Base-by-base conservation (phyloP, 2,888 invertebrate species). In the Eupithecia tripunctaria region DNA sequence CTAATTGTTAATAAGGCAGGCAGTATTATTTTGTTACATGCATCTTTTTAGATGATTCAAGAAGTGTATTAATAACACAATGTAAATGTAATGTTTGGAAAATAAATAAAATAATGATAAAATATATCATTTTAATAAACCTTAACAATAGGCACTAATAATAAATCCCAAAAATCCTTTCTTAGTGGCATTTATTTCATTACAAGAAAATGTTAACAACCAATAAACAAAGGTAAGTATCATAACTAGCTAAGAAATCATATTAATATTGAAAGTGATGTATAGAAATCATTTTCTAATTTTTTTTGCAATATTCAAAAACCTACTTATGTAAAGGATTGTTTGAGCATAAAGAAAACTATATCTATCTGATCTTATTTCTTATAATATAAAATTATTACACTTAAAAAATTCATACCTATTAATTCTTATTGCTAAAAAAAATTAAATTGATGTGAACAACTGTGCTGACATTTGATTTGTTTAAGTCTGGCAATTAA, bases 141-240 rank as follows among this genome's bases (percentile, higher is more conserved):
- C 81, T 83, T 84, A 80, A 80, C 81, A 81, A 82, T 81, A 85
- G 82, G 82, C 82, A 80, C 81, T 86, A 86, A 84, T 51, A 86
- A 88, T 89, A 86, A 86, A 89, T 84, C 87, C 88, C 85, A 84
- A 83, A 83, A 84, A 80, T 82, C 82, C 79, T 82, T 66, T 63
- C 47, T 66, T 81, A 82, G 89, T 89, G 88, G 89, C 88, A 75
- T 72, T 69, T 60, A 27, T 71, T 71, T 62, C 25, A 73, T 67
- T 63, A 36, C 18, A 36, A 62, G 38, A 63, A 21, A 56, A 56
- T 21, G 47, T 59, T 67, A 67, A 64, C 29, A 47, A 63, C 56
- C 59, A 63, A 36, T 62, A 12, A 62, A 38, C 14, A 38, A 27
- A 59, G 43, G 6, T 70, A 41, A 8, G 10, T 41, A 41, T 41